phyloP scores from a whole-genome alignment of 2,113 vertebrate genomes.

The Macrotus californicus region DNA sequence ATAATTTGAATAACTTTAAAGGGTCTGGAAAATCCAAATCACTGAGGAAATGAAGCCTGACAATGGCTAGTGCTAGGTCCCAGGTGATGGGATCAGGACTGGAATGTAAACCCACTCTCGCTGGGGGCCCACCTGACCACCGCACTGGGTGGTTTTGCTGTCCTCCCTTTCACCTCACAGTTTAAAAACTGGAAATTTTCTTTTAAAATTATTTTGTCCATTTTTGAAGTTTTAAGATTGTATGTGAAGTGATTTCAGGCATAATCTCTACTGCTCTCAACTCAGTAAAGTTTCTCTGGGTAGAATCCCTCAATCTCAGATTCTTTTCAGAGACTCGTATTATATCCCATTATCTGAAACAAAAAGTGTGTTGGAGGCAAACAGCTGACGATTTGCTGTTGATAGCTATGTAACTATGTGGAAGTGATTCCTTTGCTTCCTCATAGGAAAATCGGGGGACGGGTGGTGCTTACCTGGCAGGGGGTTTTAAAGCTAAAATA shows the following conservation, averaged over 20 bases:
- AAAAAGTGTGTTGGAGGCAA: neutral
- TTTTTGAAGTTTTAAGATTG: neutral
- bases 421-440: neutral
- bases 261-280: neutral
- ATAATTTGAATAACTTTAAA: neutral
- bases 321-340: neutral
- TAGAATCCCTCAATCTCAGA: neutral
- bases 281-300: neutral
- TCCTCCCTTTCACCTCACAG: neutral
- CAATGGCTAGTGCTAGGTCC: neutral
- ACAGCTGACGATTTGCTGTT: neutral
- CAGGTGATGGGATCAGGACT: neutral
- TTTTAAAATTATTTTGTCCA: neutral
- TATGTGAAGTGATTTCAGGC: neutral
- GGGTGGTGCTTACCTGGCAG: neutral
- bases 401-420: neutral
- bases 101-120: neutral
- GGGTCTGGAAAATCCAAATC: neutral
- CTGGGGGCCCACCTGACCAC: neutral
- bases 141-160: neutral
- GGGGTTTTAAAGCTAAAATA: neutral
- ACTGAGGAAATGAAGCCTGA: neutral
- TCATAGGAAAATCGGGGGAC: neutral
- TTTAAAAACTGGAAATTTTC: neutral
- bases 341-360: neutral